Percentiles rank a stretch among this genome's conserved stretches.
Conservation (phyloP, 2,113 vertebrate genomes). For the Lipotes vexillifer region DNA sequence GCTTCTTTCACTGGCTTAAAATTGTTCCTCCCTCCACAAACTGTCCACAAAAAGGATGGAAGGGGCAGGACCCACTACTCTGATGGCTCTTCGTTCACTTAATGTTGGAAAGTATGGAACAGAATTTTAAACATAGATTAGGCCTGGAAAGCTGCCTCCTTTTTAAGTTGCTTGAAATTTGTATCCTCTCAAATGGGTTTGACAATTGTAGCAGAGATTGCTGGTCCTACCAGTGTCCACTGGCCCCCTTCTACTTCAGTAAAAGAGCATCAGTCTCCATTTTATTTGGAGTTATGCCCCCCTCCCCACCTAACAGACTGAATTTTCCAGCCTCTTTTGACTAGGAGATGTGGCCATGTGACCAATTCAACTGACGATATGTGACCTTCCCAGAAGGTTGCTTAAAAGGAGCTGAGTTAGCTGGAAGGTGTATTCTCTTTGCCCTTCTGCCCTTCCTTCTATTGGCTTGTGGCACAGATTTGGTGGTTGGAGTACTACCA, state of each 20-base stretch:
- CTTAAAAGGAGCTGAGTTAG: background rate
- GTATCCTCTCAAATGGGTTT: background rate
- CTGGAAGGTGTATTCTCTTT: background rate
- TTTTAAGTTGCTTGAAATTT: background rate
- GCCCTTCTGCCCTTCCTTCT: background rate
- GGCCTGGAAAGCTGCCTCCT: background rate
- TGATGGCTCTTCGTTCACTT: background rate
- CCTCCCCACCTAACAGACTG: background rate
- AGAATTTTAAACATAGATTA: background rate
- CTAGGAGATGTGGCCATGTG: background rate
- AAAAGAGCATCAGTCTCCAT: background rate
- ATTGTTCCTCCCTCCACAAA: background rate
- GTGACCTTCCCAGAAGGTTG: background rate
- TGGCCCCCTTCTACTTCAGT: background rate
- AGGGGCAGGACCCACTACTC: background rate
- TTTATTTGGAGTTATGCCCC: background rate
- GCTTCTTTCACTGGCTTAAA: background rate
- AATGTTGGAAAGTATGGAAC: background rate
- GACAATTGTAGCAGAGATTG: background rate
- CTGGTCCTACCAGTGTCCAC: background rate
- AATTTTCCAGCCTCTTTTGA: background rate
- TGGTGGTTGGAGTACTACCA: background rate
- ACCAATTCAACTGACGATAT: background rate
- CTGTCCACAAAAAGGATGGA: background rate
- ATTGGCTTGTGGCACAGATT: background rate